phyloP scores from a whole-genome alignment of 1,140 invertebrate species.

The Lamellibrachia luymesi region DNA sequence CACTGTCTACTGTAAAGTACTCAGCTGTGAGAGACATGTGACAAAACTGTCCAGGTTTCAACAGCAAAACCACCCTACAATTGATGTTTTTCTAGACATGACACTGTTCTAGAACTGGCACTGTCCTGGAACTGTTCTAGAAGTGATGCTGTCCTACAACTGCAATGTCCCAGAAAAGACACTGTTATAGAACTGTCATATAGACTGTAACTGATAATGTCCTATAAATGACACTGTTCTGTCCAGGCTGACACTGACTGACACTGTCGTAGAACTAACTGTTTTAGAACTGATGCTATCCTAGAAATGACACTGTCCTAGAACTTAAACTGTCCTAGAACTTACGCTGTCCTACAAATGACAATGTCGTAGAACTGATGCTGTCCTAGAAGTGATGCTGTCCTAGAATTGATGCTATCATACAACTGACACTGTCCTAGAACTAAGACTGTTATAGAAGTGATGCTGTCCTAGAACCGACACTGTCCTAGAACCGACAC shows the following conservation, averaged over 20 bases:
- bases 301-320: neutral
- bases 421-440: neutral
- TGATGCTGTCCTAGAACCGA: neutral
- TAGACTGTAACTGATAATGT: neutral
- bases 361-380: neutral
- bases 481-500: neutral
- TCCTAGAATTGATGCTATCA: neutral
- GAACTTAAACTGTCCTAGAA: neutral
- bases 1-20: neutral
- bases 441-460: neutral
- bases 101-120: neutral
- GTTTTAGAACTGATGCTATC: neutral
- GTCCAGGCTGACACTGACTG: neutral
- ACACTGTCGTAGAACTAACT: neutral
- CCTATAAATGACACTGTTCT: neutral
- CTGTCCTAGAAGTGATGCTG: neutral
- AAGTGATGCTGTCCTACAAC: neutral
- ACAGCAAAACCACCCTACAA: neutral
- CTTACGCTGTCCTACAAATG: neutral
- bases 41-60: neutral
- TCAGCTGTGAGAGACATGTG: neutral
- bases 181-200: neutral
- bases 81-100: neutral
- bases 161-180: neutral
- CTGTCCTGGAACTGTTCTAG: neutral